Conservation (phyloP, 2,797 vertebrate genomes). For the Dallia pectoralis region DNA sequence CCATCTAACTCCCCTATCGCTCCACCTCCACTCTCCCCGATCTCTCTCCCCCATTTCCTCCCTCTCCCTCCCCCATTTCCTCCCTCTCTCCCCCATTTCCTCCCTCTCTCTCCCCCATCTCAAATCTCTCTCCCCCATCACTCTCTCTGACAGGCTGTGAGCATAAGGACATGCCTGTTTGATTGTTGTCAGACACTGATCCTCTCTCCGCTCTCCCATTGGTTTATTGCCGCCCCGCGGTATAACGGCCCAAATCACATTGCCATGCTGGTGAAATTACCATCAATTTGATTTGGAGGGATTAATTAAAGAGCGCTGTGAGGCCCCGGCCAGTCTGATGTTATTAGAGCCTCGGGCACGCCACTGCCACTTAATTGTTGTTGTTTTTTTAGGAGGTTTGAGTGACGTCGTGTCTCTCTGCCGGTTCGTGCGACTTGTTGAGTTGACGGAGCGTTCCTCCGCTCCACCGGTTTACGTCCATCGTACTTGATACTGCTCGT, state of each 20-base stretch:
- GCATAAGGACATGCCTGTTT: constrained; percentile 41
- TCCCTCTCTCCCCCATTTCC: constrained; percentile 11
- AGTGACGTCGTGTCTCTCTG: constrained; percentile 47
- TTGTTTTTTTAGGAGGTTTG: constrained; percentile 42
- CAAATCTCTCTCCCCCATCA: constrained; percentile 9
- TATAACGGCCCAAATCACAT: constrained; percentile 52
- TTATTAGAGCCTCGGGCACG: constrained; percentile 45
- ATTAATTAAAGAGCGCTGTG: constrained; percentile 72
- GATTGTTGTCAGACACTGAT: constrained; percentile 49
- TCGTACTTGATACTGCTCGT: constrained; percentile 39
- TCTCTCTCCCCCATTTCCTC: not conserved
- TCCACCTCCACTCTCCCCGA: constrained; percentile 20
- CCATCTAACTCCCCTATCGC: constrained; percentile 7
- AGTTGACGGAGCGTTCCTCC: constrained; percentile 44
- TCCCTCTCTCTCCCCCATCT: constrained; percentile 10
- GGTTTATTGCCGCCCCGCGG: constrained; percentile 28
- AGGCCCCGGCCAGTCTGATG: constrained; percentile 52
- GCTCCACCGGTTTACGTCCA: constrained; percentile 53
- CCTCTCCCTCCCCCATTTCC: not conserved
- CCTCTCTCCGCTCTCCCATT: not conserved
- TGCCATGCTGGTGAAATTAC: constrained; percentile 58
- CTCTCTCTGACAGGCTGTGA: constrained; percentile 19
- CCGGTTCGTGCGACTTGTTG: constrained; percentile 44
- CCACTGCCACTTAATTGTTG: constrained; percentile 53
- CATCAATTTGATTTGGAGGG: constrained; percentile 69